These are phyloP conservation scores for Mormyrus iriodes DNA, from an alignment of 2,113 vertebrate species.

Conservation along the genomic window DNA sequence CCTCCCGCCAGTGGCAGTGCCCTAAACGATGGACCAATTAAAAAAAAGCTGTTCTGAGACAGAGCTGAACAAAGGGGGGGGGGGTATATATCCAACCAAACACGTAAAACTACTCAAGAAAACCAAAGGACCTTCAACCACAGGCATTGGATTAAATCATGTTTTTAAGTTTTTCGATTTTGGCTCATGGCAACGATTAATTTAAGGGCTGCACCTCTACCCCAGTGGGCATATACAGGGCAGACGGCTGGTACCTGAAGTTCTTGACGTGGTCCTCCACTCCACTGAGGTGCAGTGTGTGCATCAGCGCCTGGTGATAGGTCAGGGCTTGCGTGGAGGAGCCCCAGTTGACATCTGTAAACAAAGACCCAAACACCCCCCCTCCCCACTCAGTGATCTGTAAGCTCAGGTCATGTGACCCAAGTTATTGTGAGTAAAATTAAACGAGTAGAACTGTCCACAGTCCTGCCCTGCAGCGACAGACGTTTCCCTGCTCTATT, in stretches of 20 bases:
- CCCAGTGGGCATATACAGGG: background rate
- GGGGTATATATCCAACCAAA: background rate
- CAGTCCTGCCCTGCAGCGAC: background rate
- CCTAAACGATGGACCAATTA: background rate
- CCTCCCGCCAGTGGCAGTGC: background rate
- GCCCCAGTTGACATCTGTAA: conserved; percentile 97
- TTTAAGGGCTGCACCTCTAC: background rate
- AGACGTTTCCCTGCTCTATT: background rate
- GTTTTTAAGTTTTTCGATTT: background rate
- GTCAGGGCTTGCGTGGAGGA: conserved; percentile 97
- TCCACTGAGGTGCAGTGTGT: conserved; percentile 86
- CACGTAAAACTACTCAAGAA: background rate
- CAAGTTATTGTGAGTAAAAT: background rate
- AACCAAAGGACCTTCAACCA: background rate
- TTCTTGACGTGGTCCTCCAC: conserved; percentile 97
- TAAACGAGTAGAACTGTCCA: background rate
- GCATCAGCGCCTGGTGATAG: conserved; percentile 86
- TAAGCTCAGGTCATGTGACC: background rate
- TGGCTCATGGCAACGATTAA: background rate
- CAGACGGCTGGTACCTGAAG: conserved; percentile 68
- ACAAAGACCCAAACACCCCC: background rate
- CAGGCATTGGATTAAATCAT: background rate
- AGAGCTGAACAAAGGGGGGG: background rate
- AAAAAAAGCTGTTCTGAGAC: background rate
- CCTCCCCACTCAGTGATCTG: background rate